These are phyloP conservation scores for Mesorhabditis spiculigera DNA, from an alignment of 2,888 invertebrate genomes.

Conservation along the genomic window DNA sequence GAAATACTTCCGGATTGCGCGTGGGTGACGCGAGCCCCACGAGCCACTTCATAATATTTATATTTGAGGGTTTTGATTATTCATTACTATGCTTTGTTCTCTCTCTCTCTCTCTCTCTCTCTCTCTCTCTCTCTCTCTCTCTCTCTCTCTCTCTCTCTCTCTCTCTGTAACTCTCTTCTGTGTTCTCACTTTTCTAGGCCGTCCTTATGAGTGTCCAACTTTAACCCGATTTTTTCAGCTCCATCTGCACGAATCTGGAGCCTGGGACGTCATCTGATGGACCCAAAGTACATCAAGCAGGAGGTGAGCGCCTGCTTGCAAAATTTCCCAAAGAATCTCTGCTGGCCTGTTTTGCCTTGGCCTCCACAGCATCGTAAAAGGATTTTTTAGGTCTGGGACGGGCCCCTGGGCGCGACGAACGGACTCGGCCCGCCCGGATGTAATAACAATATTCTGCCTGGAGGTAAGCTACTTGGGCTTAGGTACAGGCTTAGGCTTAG, in stretches of 20 bases:
- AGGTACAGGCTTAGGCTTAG: too few relatives aligned
- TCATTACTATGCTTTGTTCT: neutral
- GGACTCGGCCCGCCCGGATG: neutral
- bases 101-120: conserved; percentile 11
- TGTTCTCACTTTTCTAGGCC: neutral
- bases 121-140: neutral
- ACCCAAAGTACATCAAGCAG: conserved; percentile 3
- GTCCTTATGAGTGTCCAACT: too few relatives aligned
- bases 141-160: neutral
- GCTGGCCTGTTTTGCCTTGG: neutral
- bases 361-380: neutral
- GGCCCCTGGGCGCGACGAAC: neutral
- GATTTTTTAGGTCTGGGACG: conserved; percentile 6
- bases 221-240: too few relatives aligned
- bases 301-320: neutral
- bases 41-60: too few relatives aligned
- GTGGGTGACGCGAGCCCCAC: too few relatives aligned
- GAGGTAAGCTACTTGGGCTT: neutral
- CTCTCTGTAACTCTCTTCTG: neutral
- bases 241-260: too few relatives aligned
- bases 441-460: conserved; percentile 4
- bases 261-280: neutral
- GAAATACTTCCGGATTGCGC: too few relatives aligned
- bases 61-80: too few relatives aligned
- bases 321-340: neutral